phyloP scores from a whole-genome alignment of 1,140 invertebrate genomes.

The Trichoplusia ni region DNA sequence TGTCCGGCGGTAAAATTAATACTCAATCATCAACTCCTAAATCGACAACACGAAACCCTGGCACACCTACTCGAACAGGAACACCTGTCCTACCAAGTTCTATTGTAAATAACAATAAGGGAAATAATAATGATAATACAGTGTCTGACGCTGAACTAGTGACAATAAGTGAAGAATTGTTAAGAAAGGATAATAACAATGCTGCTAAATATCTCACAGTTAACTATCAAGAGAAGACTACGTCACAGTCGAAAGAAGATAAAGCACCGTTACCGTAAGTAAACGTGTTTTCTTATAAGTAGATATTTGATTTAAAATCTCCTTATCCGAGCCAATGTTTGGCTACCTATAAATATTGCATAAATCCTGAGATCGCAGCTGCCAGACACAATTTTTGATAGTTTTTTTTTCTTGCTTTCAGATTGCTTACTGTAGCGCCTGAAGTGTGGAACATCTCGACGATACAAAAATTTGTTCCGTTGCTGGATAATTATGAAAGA shows the following conservation, averaged over 20 bases:
- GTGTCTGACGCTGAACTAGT: slow-evolving; percentile 83
- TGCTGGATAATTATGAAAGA: slow-evolving; percentile 90
- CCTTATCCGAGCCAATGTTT: too few species aligned
- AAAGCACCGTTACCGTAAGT: slow-evolving; percentile 88
- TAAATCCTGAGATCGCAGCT: too few species aligned
- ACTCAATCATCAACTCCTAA: slow-evolving; percentile 37
- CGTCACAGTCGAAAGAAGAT: slow-evolving; percentile 85
- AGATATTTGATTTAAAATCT: too few species aligned
- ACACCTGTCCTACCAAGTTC: slow-evolving; percentile 73
- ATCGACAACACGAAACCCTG: slow-evolving; percentile 34
- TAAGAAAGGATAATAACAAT: slow-evolving; percentile 87
- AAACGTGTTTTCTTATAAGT: too few species aligned
- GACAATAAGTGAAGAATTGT: slow-evolving; percentile 87
- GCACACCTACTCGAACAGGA: slow-evolving; percentile 48
- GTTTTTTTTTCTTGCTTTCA: slow-evolving; percentile 59
- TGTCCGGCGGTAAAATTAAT: slow-evolving; percentile 50
- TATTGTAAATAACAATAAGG: slow-evolving; percentile 57
- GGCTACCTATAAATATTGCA: too few species aligned
- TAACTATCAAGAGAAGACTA: slow-evolving; percentile 88
- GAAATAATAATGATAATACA: slow-evolving; percentile 45
- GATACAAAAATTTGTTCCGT: slow-evolving; percentile 84
- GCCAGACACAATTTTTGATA: too few species aligned
- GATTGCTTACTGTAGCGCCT: slow-evolving; percentile 83
- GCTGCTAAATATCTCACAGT: slow-evolving; percentile 85
- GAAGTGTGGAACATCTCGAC: slow-evolving; percentile 85